phyloP scores from a whole-genome alignment of 1,140 invertebrate genomes.

The Drosophila tani region DNA sequence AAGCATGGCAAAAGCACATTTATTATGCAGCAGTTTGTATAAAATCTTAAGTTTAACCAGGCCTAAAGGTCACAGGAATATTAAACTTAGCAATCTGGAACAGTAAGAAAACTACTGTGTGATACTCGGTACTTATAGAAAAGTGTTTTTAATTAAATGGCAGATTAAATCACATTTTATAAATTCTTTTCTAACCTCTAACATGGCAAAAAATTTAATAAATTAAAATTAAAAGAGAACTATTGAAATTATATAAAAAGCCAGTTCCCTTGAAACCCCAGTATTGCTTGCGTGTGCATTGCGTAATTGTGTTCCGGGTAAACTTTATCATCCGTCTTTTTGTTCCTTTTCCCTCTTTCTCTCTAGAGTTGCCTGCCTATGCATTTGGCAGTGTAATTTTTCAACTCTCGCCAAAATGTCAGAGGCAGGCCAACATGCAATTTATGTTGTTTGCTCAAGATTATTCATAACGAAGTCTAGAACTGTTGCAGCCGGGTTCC shows the following conservation, averaged over 20 bases:
- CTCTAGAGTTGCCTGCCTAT: slow-evolving; percentile 40
- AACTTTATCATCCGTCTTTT: slow-evolving; percentile 3
- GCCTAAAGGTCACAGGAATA: too few species aligned
- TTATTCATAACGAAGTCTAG: slow-evolving; percentile 67
- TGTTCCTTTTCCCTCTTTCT: too few species aligned
- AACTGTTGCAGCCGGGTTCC: slow-evolving; percentile 18
- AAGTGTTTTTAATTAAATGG: too few species aligned
- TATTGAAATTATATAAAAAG: neutral
- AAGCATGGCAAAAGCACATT: too few species aligned
- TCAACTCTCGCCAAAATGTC: slow-evolving; percentile 64
- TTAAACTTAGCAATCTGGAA: too few species aligned
- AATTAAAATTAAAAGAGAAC: neutral
- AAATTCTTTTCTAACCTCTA: too few species aligned
- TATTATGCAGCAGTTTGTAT: too few species aligned
- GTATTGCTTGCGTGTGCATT: neutral
- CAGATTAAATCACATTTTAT: too few species aligned
- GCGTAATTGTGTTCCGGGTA: slow-evolving; percentile 4
- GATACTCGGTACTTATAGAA: neutral
- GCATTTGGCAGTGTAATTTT: slow-evolving; percentile 78
- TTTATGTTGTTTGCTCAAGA: slow-evolving; percentile 82
- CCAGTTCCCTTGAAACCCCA: neutral
- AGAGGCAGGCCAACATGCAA: slow-evolving; percentile 70
- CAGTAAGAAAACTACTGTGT: neutral
- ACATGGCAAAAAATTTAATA: too few species aligned
- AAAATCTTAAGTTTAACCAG: neutral